Conservation (phyloP, 2,797 vertebrate genomes). For the Orestias chungarensis region DNA sequence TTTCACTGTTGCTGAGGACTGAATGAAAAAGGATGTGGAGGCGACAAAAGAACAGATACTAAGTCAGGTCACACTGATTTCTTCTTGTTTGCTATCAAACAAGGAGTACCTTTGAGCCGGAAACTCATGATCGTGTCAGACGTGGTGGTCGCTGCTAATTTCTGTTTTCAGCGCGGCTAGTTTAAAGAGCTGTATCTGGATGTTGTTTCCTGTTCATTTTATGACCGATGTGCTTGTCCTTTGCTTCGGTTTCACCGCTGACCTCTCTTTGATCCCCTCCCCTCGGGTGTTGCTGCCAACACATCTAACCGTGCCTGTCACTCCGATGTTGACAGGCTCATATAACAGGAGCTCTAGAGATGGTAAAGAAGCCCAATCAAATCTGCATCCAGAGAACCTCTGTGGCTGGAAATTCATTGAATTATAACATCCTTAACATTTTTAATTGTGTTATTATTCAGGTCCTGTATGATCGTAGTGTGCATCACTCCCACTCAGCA, state of each 20-base stretch:
- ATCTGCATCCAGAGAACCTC: conserved; percentile 43
- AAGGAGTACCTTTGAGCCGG: not conserved
- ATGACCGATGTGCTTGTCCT: conserved; percentile 19
- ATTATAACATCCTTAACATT: conserved; percentile 3
- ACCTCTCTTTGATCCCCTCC: conserved; percentile 51
- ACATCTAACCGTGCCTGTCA: conserved; percentile 57
- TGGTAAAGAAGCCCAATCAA: conserved; percentile 33
- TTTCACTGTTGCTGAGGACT: not conserved
- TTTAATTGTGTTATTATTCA: too few species aligned
- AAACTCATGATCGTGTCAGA: not conserved
- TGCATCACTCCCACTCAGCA: not conserved
- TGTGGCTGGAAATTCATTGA: conserved; percentile 39
- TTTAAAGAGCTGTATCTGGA: not conserved
- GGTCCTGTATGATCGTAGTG: not conserved
- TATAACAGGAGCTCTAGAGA: conserved; percentile 55
- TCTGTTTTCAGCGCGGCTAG: not conserved
- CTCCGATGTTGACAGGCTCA: conserved; percentile 61
- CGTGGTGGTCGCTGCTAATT: not conserved
- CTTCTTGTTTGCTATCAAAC: not conserved
- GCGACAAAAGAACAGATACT: not conserved
- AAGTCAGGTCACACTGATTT: not conserved
- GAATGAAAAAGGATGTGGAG: not conserved
- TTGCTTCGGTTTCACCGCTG: conserved; percentile 36
- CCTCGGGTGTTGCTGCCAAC: conserved; percentile 54
- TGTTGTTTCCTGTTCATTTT: not conserved